Evolutionary conservation across 1,140 invertebrate genomes (phyloP), one percentile per base, ranked within the genome.

Genomic region (Conopomorpha cramerella): DNA sequence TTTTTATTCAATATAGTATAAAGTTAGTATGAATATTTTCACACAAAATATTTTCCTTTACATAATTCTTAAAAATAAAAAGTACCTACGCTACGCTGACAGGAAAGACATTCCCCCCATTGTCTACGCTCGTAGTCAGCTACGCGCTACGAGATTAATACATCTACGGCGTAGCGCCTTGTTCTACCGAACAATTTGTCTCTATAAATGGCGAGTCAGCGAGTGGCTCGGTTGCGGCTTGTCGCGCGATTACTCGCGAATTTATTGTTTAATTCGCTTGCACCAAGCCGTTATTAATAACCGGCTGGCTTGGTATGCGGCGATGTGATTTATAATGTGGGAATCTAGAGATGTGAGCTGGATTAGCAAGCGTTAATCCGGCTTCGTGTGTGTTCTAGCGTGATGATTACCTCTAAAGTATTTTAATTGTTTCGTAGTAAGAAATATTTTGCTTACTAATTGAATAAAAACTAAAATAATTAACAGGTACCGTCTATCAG

Each of bases 211-310:
- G 71, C 71, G 66, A 72, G 54, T 76, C 71, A 76, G 71, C 70
- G 55, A 53, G 56, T 51, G 55, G 57, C 55, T n/a, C n/a, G n/a
- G n/a, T 60, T 60, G 67, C 62, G 67, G 64, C 54, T 55, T 46
- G 55, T 52, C 51, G 60, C 62, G 55, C 61, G 67, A 76, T 72
- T 76, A 74, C 65, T 67, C 46, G 44, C 58, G 50, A 74, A 74
- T 74, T 74, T 76, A 72, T 76, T 76, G 67, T 76, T 76, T 72
- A 72, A 76, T 76, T n/a, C n/a, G n/a, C n/a, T n/a, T n/a, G n/a
- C 68, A 62, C 64, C 63, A 71, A 66, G 56, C 46, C 46, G 67
- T 72, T 72, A 74, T 74, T 74, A 74, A 74, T 74, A 70, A 63
- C 62, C 57, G 66, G 65, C 49, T 63, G 37, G 47, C 52, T 51